phyloP scores from a whole-genome alignment of 37 sponge, comb jelly and placozoan genomes.

The Petrosia ficiformis region DNA sequence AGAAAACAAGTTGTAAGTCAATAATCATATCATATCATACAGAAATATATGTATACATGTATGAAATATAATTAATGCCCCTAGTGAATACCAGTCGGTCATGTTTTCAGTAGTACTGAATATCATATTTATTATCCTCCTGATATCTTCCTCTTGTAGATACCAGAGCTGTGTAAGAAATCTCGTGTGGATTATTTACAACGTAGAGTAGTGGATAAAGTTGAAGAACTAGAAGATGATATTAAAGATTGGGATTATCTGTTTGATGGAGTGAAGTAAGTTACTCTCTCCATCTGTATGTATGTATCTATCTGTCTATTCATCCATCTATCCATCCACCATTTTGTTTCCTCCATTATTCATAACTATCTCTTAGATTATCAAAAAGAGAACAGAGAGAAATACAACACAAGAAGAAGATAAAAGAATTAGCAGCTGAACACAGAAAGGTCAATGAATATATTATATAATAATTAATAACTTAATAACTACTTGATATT shows the following conservation, averaged over 20 bases:
- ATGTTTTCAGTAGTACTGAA: too few species aligned
- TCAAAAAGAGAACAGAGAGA: slow-evolving; percentile 61
- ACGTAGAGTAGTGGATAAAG: slow-evolving; percentile 82
- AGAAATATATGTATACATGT: too few species aligned
- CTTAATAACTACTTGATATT: too few species aligned
- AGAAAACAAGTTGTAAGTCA: slow-evolving; percentile 49
- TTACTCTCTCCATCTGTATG: too few species aligned
- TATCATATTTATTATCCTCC: not conserved
- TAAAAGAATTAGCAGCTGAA: slow-evolving; percentile 65
- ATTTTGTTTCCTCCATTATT: not conserved
- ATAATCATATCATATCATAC: not conserved
- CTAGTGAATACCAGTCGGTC: too few species aligned
- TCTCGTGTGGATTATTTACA: slow-evolving; percentile 79
- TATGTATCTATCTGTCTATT: too few species aligned
- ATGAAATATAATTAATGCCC: too few species aligned
- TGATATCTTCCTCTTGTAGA: slow-evolving; percentile 15
- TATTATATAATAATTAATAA: too few species aligned
- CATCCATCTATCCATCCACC: too few species aligned
- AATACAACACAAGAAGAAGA: slow-evolving; percentile 32
- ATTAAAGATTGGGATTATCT: slow-evolving; percentile 90
- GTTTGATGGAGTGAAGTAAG: slow-evolving; percentile 62
- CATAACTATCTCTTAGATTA: slow-evolving; percentile 23
- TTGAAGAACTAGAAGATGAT: slow-evolving; percentile 90
- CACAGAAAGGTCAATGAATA: slow-evolving; percentile 86
- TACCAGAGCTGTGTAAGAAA: slow-evolving; percentile 86